phyloP scores from a whole-genome alignment of 2,888 invertebrate species.

The Siphonodentalium dalli region DNA sequence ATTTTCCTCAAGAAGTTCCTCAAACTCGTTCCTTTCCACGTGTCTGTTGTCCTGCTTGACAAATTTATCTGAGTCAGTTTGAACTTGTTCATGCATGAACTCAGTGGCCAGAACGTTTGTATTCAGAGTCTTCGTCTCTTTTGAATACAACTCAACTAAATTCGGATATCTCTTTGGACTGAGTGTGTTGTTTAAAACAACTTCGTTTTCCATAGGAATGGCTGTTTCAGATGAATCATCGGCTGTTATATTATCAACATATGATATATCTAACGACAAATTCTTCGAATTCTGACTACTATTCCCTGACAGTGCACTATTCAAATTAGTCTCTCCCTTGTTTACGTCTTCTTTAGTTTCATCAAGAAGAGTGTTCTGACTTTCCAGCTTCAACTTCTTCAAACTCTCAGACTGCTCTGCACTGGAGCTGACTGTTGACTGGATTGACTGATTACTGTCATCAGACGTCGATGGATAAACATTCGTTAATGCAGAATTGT shows the following conservation, averaged over 20 bases:
- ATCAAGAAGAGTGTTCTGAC: too few relatives aligned
- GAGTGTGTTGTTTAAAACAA: slow-evolving; percentile 32
- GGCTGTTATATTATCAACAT: too few relatives aligned
- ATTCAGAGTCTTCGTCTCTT: slow-evolving; percentile 72
- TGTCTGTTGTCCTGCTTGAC: slow-evolving; percentile 66
- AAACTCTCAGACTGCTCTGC: slow-evolving; percentile 45
- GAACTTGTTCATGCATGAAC: slow-evolving; percentile 67
- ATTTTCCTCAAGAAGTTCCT: slow-evolving; percentile 20
- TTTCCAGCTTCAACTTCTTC: slow-evolving; percentile 31
- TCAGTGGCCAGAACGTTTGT: slow-evolving; percentile 68
- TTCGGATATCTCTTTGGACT: slow-evolving; percentile 30
- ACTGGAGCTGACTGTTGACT: slow-evolving; percentile 46
- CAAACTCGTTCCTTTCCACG: slow-evolving; percentile 24
- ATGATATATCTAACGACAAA: too few relatives aligned
- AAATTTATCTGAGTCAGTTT: slow-evolving; percentile 71
- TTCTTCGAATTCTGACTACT: too few relatives aligned
- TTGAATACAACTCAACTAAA: slow-evolving; percentile 69
- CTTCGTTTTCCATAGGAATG: neutral
- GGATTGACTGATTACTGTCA: slow-evolving; percentile 54
- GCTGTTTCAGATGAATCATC: neutral
- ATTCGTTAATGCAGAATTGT: too few relatives aligned
- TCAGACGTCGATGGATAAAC: too few relatives aligned
- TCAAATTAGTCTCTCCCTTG: too few relatives aligned
- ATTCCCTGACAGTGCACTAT: too few relatives aligned
- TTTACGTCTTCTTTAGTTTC: too few relatives aligned